Evolutionary conservation across 2,888 invertebrate species (phyloP), one percentile per base, ranked within the genome.

Genomic region (Philhelius pedissequus): DNA sequence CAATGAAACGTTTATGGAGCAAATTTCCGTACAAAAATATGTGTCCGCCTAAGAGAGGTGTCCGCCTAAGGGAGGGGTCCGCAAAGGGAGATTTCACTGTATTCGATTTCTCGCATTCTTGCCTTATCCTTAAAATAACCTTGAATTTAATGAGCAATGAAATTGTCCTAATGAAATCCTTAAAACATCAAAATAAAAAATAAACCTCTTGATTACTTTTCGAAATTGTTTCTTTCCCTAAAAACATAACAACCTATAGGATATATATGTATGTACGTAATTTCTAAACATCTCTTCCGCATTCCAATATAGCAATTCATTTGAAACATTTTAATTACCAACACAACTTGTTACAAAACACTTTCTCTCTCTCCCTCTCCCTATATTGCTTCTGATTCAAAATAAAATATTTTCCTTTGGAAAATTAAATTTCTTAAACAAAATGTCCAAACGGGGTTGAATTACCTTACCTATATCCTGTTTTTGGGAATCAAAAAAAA

Each of bases 271-370:
- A 7, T 15, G 15, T 40, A 70, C 35, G 13, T 22, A 64, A 66
- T 70, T 69, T 54, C 48, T 68, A 20, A 25, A 40, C 54, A 60
- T 30, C 35, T 62, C 73, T 27, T n/a, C 40, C 22, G 13, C 68
- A 20, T 38, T 27, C 20, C 30, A n/a, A n/a, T 22, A 48, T 20
- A 58, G 32, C 56, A 83, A 68, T 74, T 78, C 73, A 69, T 78
- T 83, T 70, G 58, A 45, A 74, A 45, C 74, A 74, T 74, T 79
- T 83, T 83, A 79, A 79, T 83, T 83, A 64, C 79, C 74, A 74
- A 48, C 64, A 43, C 32, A 40, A 32, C 30, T 48, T 48, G 48
- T 48, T 48, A 48, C 48, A 48, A 30, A 6, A 58, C 35, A 58
- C 45, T 6, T 25, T n/a, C 15, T 40, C n/a, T 22, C 15, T 15